Evolutionary conservation across 2,888 invertebrate species (phyloP).

Genomic region (Slavum lentiscoides): DNA sequence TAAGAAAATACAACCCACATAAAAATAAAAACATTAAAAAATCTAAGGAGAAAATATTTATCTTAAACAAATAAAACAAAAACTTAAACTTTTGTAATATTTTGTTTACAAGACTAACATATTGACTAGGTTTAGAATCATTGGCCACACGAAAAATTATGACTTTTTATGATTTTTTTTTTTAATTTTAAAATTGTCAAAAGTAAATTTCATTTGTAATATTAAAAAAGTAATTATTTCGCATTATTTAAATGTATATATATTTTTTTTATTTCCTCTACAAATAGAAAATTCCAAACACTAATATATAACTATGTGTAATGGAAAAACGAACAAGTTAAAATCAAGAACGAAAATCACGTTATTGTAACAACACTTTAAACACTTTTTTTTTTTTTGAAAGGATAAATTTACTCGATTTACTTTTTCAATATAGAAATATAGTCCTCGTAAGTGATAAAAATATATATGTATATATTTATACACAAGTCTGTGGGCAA

Average conservation of each 20-base stretch:
- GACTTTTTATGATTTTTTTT: conserved; percentile 7
- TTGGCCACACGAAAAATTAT: conserved; percentile 44
- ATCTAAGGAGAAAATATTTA: conserved; percentile 31
- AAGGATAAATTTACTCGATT: neutral
- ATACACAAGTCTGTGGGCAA: conserved; percentile 11
- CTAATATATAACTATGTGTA: conserved; percentile 19
- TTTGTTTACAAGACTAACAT: conserved; percentile 45
- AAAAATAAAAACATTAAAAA: conserved; percentile 33
- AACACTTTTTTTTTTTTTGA: neutral
- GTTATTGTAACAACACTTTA: conserved; percentile 6
- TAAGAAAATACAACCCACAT: conserved; percentile 48
- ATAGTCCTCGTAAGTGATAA: conserved; percentile 14
- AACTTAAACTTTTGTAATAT: conserved; percentile 48
- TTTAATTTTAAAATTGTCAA: conserved; percentile 19
- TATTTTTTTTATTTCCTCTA: conserved; percentile 7
- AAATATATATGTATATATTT: conserved; percentile 40
- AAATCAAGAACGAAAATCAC: conserved; percentile 29
- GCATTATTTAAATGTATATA: conserved; percentile 30
- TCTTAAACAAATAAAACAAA: conserved; percentile 41
- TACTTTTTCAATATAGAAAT: conserved; percentile 2
- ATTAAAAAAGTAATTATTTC: conserved; percentile 5
- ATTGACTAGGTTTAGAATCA: conserved; percentile 52
- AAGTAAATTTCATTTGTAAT: conserved; percentile 33
- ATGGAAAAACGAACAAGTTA: conserved; percentile 42
- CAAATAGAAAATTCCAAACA: conserved; percentile 42